A percentile compares a stretch with the other conserved stretches of the same genome.
Evolutionary conservation across 2,113 vertebrate genomes (phyloP).

Genomic region (Lycocorax pyrrhopterus): DNA sequence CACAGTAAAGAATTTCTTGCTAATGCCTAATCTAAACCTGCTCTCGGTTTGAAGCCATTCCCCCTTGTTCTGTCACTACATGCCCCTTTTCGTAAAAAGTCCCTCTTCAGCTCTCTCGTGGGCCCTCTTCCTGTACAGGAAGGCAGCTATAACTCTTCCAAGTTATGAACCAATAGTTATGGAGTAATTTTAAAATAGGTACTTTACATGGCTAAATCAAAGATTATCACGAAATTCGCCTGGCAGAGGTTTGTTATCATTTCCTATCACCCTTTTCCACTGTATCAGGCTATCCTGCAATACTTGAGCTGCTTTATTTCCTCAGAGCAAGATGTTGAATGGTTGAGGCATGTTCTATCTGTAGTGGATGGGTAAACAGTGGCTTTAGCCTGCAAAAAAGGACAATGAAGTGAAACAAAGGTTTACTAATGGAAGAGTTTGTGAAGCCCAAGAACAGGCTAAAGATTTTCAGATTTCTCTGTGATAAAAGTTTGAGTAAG

Average conservation of each 20-base stretch:
- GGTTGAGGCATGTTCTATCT: background rate
- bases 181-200: background rate
- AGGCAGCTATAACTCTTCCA: background rate
- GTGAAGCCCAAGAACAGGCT: background rate
- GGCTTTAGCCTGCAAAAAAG: background rate
- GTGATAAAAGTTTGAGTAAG: background rate
- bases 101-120: background rate
- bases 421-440: background rate
- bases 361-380: background rate
- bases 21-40: background rate
- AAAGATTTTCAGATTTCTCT: background rate
- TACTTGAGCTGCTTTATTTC: background rate
- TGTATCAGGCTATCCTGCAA: background rate
- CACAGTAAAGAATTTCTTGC: background rate
- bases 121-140: background rate
- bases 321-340: background rate
- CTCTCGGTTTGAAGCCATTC: background rate
- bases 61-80: background rate
- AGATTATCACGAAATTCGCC: fast-evolving
- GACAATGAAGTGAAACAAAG: background rate
- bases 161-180: background rate
- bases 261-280: background rate
- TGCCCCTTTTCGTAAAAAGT: background rate
- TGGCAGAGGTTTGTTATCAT: background rate
- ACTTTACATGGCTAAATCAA: background rate